Percentiles rank a stretch among this genome's conserved stretches.
phyloP scores from a whole-genome alignment of 1,140 invertebrate genomes.

The Conus ventricosus region DNA sequence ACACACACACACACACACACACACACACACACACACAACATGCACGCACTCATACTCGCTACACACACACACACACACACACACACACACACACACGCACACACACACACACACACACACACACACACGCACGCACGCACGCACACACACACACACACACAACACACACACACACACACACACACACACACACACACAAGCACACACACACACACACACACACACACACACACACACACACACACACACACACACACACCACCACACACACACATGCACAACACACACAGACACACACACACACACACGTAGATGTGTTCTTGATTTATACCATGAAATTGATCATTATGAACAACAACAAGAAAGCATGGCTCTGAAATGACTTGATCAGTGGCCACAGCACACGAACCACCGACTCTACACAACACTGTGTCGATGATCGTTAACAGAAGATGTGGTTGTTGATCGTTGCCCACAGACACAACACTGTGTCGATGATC shows the following conservation, averaged over 20 bases:
- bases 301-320: background rate
- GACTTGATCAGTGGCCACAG: too few species aligned
- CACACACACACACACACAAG: background rate
- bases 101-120: too few species aligned
- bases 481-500: background rate
- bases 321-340: background rate
- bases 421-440: too few species aligned
- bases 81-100: background rate
- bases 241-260: background rate
- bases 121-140: too few species aligned
- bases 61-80: too few species aligned
- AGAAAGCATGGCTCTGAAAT: too few species aligned
- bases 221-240: background rate
- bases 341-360: background rate
- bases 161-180: background rate
- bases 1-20: background rate
- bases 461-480: background rate
- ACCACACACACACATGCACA: too few species aligned
- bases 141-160: background rate
- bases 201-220: background rate
- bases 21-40: too few species aligned
- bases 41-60: background rate
- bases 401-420: too few species aligned
- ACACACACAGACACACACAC: background rate
- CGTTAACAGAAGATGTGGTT: too few species aligned